Conservation (phyloP, 1,140 invertebrate species). For the Papilio polytes region DNA sequence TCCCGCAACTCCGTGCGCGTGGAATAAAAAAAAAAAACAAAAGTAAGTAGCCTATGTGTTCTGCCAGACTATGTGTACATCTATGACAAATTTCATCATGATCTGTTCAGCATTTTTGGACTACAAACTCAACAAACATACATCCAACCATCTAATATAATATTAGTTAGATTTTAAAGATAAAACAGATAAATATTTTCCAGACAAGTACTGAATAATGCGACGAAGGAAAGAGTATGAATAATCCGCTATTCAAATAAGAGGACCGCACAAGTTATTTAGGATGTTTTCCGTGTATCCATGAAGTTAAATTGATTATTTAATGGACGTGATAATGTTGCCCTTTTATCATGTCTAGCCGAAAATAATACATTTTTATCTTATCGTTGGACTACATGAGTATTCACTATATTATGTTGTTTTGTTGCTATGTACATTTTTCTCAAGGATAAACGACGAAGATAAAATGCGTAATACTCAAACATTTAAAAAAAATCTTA, state of each 20-base stretch:
- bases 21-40: too few species aligned
- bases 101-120: too few species aligned
- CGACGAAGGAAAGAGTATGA: too few species aligned
- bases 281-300: not conserved
- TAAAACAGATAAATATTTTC: too few species aligned
- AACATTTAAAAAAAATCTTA: not conserved
- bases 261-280: not conserved
- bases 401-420: not conserved
- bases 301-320: conserved; percentile 1
- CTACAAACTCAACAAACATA: too few species aligned
- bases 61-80: too few species aligned
- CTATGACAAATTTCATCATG: too few species aligned
- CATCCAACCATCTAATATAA: too few species aligned
- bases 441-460: not conserved
- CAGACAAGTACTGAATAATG: too few species aligned
- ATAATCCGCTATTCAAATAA: not conserved
- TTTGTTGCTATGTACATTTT: not conserved
- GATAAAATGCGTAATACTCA: not conserved
- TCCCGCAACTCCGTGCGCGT: too few species aligned
- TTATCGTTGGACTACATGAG: not conserved
- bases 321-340: not conserved
- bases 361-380: not conserved
- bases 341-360: not conserved
- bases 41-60: too few species aligned
- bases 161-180: too few species aligned